Conservation (phyloP, 2,113 vertebrate species). For the Brachyhypopomus occidentalis region DNA sequence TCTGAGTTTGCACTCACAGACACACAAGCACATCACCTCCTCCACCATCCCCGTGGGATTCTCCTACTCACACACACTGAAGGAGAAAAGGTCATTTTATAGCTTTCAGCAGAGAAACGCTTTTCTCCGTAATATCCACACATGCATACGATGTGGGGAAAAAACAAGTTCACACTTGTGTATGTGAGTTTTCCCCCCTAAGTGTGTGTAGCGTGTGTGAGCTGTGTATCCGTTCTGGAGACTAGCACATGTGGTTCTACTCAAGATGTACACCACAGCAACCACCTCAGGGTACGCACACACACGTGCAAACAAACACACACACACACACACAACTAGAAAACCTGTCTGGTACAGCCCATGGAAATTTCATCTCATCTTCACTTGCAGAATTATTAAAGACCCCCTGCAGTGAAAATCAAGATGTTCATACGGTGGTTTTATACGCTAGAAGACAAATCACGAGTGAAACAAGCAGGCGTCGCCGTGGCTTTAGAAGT, state of each 20-base stretch:
- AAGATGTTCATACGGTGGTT: no score
- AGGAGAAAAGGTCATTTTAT: constrained; percentile 53
- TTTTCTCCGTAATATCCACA: neutral
- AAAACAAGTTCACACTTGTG: constrained; percentile 69
- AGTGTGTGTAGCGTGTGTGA: constrained; percentile 68
- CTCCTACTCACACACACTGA: constrained; percentile 60
- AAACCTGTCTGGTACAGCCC: neutral
- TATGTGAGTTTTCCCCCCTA: constrained; percentile 54
- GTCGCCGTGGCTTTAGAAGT: no score
- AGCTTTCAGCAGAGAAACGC: neutral
- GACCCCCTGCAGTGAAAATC: neutral
- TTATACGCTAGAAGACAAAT: no score
- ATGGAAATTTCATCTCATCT: constrained; percentile 10
- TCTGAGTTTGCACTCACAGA: neutral
- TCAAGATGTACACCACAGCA: constrained; percentile 72
- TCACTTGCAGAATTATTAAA: neutral
- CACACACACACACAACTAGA: neutral
- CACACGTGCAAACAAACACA: neutral
- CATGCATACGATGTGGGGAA: constrained; percentile 37
- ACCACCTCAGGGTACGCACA: constrained; percentile 38
- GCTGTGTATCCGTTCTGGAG: constrained; percentile 73
- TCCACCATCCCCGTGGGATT: constrained; percentile 57
- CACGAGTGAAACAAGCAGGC: no score
- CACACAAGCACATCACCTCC: constrained; percentile 15
- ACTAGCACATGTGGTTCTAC: constrained; percentile 81